A percentile compares a stretch with the other conserved stretches of the same genome.
These are phyloP conservation scores for Coleophora deauratella DNA, from an alignment of 2,888 invertebrate species.

Conservation along the genomic window DNA sequence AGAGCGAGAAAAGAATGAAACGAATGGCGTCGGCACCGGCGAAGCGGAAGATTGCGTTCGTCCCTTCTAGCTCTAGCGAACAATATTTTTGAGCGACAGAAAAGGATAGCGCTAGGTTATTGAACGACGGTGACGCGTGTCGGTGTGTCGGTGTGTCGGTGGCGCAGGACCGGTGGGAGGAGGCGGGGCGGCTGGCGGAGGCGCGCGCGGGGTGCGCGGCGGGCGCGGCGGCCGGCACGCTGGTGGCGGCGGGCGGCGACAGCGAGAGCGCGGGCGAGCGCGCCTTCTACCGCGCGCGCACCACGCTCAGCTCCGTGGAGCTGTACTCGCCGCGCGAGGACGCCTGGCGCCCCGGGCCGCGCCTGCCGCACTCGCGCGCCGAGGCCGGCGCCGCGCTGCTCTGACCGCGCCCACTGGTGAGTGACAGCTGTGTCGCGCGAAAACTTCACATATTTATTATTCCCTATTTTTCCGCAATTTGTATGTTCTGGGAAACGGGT, in stretches of 20 bases:
- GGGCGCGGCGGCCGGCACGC: constrained; percentile 85
- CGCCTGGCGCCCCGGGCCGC: constrained; percentile 85
- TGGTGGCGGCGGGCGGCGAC: constrained; percentile 91
- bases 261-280: constrained; percentile 83
- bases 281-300: constrained; percentile 87
- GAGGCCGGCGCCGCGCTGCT: constrained; percentile 91
- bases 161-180: constrained; percentile 83
- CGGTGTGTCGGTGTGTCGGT: too few species aligned
- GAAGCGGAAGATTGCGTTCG: too few species aligned
- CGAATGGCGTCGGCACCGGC: too few species aligned
- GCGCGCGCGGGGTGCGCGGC: constrained; percentile 89
- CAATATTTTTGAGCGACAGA: too few species aligned
- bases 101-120: too few species aligned
- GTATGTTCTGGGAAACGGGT: too few species aligned
- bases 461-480: too few species aligned
- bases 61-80: too few species aligned
- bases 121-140: too few species aligned
- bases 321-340: constrained; percentile 86
- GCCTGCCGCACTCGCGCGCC: constrained; percentile 87
- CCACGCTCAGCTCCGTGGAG: constrained; percentile 88
- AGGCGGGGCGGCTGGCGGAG: constrained; percentile 81
- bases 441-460: too few species aligned
- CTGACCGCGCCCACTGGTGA: constrained; percentile 41
- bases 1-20: too few species aligned
- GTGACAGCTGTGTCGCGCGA: too few species aligned